Base-by-base conservation (phyloP, 2,797 vertebrate genomes). In the Hoplostethus atlanticus region DNA sequence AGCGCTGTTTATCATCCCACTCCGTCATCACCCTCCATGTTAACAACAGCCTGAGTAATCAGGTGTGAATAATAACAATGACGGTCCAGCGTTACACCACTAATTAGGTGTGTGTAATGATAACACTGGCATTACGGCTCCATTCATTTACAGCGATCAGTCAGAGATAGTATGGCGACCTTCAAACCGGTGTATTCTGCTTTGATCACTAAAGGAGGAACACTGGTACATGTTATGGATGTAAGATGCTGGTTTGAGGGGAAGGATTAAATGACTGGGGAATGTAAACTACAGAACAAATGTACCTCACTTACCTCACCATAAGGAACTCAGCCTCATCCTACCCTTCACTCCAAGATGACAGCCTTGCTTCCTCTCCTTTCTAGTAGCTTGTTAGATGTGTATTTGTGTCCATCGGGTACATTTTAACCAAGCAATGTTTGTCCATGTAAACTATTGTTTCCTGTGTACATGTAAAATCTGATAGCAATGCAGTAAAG, bases 21-120 rank as follows among this genome's bases (percentile, higher is more conserved):
- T 89, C 83, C 77, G 89, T 91, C 89, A 85, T 77, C 84, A 8
- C 65, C 58, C 59, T 76, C 50, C 40, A 17, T 83, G 79, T 80
- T 86, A 80, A 88, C 84, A 87, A 80, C 64, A 73, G 81, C 50
- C 72, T 89, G 91, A 93, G 64, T 77, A 76, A 90, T 91, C 84
- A 84, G 82, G 89, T 90, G 88, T 79, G 82, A 90, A 77, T 71
- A 76, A 81, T 67, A 62, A 31, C 64, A 50, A 62, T 15, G 66
- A 80, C 40, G 48, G 68, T 69, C 54, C 58, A 63, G 77, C 21
- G 51, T 78, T 76, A 50, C 84, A 34, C 34, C 1, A 16, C 55
- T 88, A 85, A 91, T 87, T 86, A 86, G 86, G 87, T 89, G 84
- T 70, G 73, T 81, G 69, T 38, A 71, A 68, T 59, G 58, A 54